Evolutionary conservation across 2,113 vertebrate genomes (phyloP), one percentile per base, ranked within the genome.

Genomic region (Oceanodroma tethys): DNA sequence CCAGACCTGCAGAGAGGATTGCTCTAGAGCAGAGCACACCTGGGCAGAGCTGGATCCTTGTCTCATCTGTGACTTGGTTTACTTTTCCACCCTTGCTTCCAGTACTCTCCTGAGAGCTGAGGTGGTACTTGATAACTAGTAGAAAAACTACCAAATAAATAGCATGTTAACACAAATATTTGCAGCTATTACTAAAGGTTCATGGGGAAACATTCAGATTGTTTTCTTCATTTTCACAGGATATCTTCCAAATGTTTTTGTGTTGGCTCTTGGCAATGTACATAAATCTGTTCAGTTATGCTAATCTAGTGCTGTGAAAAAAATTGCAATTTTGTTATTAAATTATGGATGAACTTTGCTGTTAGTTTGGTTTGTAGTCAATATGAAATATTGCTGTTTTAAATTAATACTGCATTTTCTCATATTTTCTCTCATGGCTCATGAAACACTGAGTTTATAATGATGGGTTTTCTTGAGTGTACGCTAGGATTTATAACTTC

Each of bases 191-290:
- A 55, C 29, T 78, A 7, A 86, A 80, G 48, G 13, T 88, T 96
- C 59, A 15, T 6, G 3, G 30, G 63, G 90, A 95, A 93, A 52
- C 1, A 26, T 81, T 90, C 2, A 0, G 63, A 88, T 78, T 74
- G 53, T 86, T 96, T 88, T 83, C 71, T 93, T 92, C 25, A 43
- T 81, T 92, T 96, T 80, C 74, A 70, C n/a, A 70, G n/a, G 70
- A 21, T 81, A 88, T 86, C 59, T 94, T 92, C 79, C 86, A 88
- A 97, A 71, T 88, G 26, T 52, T 97, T 93, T 78, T 86, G 16
- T 71, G 50, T 78, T 93, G 88, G 75, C 90, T 97, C 43, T 62
- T 3, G 4, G 68, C 65, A 68, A 47, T 5, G 25, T 84, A 75
- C 65, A 91, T 95, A 93, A 96, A 95, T 95, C 86, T 95, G 70